Base-by-base conservation (phyloP, 2,113 vertebrate genomes). In the Catharus minimus region DNA sequence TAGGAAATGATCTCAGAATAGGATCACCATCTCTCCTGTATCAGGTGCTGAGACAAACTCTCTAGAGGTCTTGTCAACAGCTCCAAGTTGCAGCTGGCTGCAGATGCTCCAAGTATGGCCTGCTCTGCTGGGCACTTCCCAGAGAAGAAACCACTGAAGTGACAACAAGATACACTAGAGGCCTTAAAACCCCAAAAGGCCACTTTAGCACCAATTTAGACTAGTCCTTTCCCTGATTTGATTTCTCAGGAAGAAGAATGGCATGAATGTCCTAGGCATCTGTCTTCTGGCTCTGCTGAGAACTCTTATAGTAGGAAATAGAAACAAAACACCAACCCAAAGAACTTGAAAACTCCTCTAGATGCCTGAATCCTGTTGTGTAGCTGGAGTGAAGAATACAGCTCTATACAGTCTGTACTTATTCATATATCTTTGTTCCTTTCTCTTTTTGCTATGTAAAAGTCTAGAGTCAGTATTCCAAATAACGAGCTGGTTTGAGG, bases 1-100 rank as follows among this genome's bases (percentile, higher is more conserved):
- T 44, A 44, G 26, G 81, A 65, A 88, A 81, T 2, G 1, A 72
- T 68, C 69, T 89, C 81, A 61, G 71, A 57, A 60, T 1, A 82
- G 41, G 84, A 60, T 84, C 77, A 65, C 13, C 62, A 49, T 38
- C 72, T 68, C 50, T 87, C 26, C 71, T 65, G 2, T 89, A 91
- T 92, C 94, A 91, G 67, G 78, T 47, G 71, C 62, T 85, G 75
- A 66, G 30, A 91, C 28, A 91, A 80, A 43, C 55, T 85, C 74
- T 82, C 58, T 82, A 84, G 62, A 79, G 78, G 32, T 80, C 82
- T 68, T 82, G 93, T 95, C 95, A 93, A 87, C 93, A 95, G 58
- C 74, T 85, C 20, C 24, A 65, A 82, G 46, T 20, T 49, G 55
- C 55, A 79, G 78, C 41, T 61, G 81, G 62, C 78, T 49, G 49